Evolutionary conservation across 2,113 vertebrate genomes (phyloP).

Genomic region (Pitta sordida): DNA sequence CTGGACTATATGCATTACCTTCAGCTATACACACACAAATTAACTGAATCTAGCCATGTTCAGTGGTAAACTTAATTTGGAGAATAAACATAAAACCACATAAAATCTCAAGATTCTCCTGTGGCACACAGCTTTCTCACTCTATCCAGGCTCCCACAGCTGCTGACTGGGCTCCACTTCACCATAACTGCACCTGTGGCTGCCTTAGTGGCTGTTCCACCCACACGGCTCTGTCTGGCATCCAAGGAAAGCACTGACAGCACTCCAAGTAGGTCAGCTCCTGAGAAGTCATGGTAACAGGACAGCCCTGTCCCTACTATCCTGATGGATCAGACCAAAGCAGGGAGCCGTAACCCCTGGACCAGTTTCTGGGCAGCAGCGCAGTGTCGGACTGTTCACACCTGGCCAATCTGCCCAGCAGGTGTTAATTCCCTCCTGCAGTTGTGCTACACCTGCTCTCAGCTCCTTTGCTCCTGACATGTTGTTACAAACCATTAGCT

Average conservation of each 20-base stretch:
- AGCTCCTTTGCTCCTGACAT: neutral
- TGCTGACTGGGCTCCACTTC: neutral
- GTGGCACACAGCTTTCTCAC: neutral
- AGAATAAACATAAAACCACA: too few species aligned
- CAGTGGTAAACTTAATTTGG: neutral
- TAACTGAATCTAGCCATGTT: neutral
- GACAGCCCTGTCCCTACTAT: neutral
- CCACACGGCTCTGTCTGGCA: accelerated
- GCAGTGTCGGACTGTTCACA: accelerated
- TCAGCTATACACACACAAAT: neutral
- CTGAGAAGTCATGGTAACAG: accelerated
- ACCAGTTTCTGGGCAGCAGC: accelerated
- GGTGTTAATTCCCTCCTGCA: neutral
- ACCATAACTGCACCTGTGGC: accelerated
- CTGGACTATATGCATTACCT: neutral
- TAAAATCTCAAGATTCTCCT: neutral
- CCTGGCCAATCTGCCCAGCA: neutral
- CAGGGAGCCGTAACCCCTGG: neutral
- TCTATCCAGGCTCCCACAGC: neutral
- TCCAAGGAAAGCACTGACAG: accelerated
- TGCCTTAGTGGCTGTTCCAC: neutral
- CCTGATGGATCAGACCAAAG: neutral
- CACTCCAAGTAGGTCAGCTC: accelerated
- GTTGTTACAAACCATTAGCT: accelerated
- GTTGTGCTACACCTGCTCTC: neutral